Base-by-base conservation (phyloP, 2,113 vertebrate species). In the Halichoerus grypus region DNA sequence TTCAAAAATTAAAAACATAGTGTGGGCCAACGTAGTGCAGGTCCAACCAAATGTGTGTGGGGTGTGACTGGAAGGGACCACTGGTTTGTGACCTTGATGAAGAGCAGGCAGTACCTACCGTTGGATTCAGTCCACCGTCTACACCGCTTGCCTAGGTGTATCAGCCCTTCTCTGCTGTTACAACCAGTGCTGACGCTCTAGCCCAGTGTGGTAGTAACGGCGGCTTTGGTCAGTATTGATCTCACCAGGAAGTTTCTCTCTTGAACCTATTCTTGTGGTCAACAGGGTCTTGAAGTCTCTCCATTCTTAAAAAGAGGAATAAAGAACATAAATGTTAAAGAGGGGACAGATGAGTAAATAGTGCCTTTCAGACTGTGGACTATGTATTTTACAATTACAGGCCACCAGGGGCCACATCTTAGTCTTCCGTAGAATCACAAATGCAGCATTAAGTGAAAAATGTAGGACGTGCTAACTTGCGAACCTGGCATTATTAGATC, bases 1-100 rank as follows among this genome's bases (percentile, higher is more conserved):
- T 95, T 94, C 39, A 93, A 69, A 77, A 97, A 88, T 86, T 80
- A 88, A 79, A 81, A 67, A 57, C 24, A 28, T 53, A 12, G 2
- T 8, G 12, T 85, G 53, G 53, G 33, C 42, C 36, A 72, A 1
- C 49, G 15, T 82, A 69, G 22, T 61, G 31, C 3, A 59, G 21
- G 18, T 71, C 92, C 74, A 21, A 42, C 7, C 7, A 1, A 46
- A 15, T 51, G 19, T 92, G 10, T 53, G 5, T 86, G 26, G n/a
- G 69, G 46, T 24, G 10, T 72, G 51, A 26, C 8, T 72, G n/a
- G 71, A 91, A 91, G 51, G 21, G 46, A 33, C 10, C 10, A 15
- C 49, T 39, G 36, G 65, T 46, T 77, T 77, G 57, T 82, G 55
- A n/a, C 15, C 16, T 87, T 2, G 2, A 22, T 33, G 33, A 42